Evolutionary conservation across 2,113 vertebrate genomes (phyloP).

Genomic region (Lichenostomus cassidix): DNA sequence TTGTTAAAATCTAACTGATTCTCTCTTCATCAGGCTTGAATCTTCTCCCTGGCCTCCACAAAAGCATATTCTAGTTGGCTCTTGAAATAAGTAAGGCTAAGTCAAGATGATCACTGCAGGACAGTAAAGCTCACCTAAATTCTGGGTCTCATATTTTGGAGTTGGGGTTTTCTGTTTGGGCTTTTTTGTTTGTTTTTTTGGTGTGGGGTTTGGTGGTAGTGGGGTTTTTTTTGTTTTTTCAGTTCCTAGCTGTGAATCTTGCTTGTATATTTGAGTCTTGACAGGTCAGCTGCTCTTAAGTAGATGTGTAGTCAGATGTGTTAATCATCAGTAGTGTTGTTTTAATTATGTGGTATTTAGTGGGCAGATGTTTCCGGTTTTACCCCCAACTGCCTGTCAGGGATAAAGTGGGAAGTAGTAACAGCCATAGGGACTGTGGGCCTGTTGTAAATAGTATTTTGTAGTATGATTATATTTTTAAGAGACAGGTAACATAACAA

Average conservation of each 20-base stretch:
- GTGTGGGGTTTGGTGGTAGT: background rate
- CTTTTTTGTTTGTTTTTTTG: background rate
- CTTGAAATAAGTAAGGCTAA: background rate
- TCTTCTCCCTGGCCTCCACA: background rate
- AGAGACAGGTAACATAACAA: background rate
- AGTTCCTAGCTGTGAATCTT: background rate
- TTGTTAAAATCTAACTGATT: background rate
- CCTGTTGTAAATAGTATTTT: background rate
- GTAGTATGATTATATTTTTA: background rate
- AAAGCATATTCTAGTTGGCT: background rate
- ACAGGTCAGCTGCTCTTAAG: background rate
- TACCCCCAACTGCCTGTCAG: background rate
- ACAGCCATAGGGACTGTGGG: background rate
- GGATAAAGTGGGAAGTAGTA: background rate
- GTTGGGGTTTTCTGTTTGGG: background rate
- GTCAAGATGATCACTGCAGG: background rate
- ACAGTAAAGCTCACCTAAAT: background rate
- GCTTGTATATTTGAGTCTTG: background rate
- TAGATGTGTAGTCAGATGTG: background rate
- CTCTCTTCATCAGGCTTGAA: background rate
- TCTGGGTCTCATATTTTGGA: background rate
- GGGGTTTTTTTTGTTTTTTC: background rate
- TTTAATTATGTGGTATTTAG: background rate
- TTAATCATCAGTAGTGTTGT: background rate
- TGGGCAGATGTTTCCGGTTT: conserved; percentile 29